Evolutionary conservation across 1,140 invertebrate species (phyloP).

Genomic region (Sinonovacula constricta): DNA sequence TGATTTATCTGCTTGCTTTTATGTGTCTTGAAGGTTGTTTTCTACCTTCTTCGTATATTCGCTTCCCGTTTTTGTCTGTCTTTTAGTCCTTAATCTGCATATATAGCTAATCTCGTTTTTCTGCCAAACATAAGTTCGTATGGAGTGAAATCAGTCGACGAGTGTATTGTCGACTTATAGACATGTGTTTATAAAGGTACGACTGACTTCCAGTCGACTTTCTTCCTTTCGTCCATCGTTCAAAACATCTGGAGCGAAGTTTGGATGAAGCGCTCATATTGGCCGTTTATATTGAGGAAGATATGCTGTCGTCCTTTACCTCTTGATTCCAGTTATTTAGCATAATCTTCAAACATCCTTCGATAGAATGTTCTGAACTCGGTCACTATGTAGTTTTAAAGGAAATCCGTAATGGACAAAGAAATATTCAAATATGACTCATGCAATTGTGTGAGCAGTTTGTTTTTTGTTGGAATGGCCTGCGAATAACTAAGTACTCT

Average conservation of each 20-base stretch:
- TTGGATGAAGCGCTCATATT: background rate
- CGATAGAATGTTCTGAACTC: background rate
- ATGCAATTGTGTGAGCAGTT: background rate
- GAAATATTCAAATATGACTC: background rate
- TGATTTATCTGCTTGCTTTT: too few relatives aligned
- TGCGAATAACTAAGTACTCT: background rate
- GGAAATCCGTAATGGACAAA: background rate
- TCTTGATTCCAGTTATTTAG: constrained; percentile 5
- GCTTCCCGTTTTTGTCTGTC: too few relatives aligned
- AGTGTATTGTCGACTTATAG: too few relatives aligned
- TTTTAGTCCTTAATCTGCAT: too few relatives aligned
- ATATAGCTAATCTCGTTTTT: too few relatives aligned
- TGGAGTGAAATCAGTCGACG: too few relatives aligned
- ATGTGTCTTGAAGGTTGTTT: too few relatives aligned
- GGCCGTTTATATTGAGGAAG: background rate
- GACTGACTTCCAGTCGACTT: too few relatives aligned
- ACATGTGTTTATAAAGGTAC: too few relatives aligned
- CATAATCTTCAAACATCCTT: background rate
- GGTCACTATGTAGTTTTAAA: background rate
- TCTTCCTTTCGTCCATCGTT: too few relatives aligned
- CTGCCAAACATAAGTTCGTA: too few relatives aligned
- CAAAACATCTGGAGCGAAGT: constrained; percentile 16
- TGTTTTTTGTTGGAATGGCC: background rate
- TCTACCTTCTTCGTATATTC: too few relatives aligned
- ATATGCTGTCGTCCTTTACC: constrained; percentile 11